Evolutionary conservation across 2,113 vertebrate species (phyloP).

Genomic region (Mus spicilegus): DNA sequence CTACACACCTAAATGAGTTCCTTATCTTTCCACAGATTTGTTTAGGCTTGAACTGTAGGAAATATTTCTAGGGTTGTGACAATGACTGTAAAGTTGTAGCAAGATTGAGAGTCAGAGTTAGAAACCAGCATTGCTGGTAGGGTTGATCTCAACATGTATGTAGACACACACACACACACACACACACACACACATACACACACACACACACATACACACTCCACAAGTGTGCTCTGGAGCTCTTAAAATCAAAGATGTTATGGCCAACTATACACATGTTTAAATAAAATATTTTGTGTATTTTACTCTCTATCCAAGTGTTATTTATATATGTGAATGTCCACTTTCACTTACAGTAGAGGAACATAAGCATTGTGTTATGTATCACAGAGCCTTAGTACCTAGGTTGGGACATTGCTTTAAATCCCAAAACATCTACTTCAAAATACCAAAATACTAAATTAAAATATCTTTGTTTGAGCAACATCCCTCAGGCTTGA

Average conservation of each 20-base stretch:
- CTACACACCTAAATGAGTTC: not conserved
- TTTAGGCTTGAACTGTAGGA: not conserved
- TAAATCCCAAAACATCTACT: not conserved
- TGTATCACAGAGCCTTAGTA: slow-evolving; percentile 17
- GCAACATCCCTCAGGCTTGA: not conserved
- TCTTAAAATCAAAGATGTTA: not conserved
- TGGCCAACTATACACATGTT: not conserved
- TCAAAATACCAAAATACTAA: slow-evolving; percentile 11
- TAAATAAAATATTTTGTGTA: not conserved
- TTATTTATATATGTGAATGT: not conserved
- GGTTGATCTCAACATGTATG: not conserved
- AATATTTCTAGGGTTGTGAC: not conserved
- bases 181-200: not conserved
- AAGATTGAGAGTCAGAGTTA: not conserved
- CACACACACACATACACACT: not conserved
- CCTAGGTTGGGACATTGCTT: not conserved
- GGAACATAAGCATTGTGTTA: not conserved
- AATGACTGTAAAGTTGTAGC: not conserved
- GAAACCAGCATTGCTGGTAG: not conserved
- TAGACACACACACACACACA: too few species aligned
- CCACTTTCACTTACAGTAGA: not conserved
- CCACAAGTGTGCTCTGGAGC: not conserved
- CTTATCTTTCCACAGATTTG: not conserved
- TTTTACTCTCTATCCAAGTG: slow-evolving; percentile 12
- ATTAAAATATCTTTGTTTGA: slow-evolving; percentile 31